Percentiles rank a stretch among this genome's conserved stretches.
These are phyloP conservation scores for Acanthochromis polyacanthus DNA, from an alignment of 2,113 vertebrate genomes.

Conservation along the genomic window DNA sequence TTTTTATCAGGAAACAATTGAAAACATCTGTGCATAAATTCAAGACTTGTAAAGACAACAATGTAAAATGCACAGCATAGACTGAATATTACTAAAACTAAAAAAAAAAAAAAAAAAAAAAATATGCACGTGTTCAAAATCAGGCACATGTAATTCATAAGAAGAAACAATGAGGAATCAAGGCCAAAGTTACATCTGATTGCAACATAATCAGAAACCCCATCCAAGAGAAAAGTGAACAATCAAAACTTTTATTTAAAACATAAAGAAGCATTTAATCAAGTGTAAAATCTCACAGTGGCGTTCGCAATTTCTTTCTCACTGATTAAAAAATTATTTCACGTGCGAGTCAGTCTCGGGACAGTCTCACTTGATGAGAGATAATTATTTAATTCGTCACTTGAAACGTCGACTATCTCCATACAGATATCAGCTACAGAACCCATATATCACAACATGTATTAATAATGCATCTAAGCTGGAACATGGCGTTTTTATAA, in stretches of 20 bases:
- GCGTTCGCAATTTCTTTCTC: background rate
- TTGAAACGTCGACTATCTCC: slow-evolving; percentile 6
- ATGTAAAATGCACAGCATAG: background rate
- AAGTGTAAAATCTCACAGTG: slow-evolving; percentile 1
- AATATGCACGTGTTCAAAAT: slow-evolving; percentile 1
- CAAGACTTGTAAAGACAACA: background rate
- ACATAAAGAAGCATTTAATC: slow-evolving; percentile 1
- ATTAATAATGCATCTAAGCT: background rate
- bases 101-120: slow-evolving; percentile 4
- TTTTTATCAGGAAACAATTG: slow-evolving; percentile 1
- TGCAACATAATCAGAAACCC: background rate
- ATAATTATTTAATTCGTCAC: slow-evolving; percentile 30
- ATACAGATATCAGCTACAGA: slow-evolving; percentile 3
- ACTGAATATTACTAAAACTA: background rate
- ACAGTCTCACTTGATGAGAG: slow-evolving; percentile 20
- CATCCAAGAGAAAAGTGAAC: background rate
- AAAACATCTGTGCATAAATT: background rate
- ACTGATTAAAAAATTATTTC: background rate
- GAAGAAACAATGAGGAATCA: slow-evolving; percentile 1
- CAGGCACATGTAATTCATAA: slow-evolving; percentile 14
- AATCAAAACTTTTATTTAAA: background rate
- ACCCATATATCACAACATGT: background rate
- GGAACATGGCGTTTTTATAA: background rate
- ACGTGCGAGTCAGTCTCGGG: background rate
- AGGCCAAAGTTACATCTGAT: background rate